Conservation (phyloP, 2,797 vertebrate genomes). For the Hippocampus kuda region DNA sequence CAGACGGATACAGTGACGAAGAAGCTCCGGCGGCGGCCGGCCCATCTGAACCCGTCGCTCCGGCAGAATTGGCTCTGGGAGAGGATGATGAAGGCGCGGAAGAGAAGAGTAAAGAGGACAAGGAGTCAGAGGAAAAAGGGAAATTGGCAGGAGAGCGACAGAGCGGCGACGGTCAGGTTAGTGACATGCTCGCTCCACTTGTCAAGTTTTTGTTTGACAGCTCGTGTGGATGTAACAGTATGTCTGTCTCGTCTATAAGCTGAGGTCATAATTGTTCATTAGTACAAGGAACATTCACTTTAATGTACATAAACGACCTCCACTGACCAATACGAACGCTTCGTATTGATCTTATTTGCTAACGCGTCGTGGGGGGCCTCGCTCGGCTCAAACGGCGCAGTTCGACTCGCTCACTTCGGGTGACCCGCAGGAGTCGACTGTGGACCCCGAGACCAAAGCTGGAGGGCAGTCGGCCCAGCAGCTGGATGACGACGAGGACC, state of each 20-base stretch:
- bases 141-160: conserved; percentile 86
- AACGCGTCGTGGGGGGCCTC: too few relatives aligned
- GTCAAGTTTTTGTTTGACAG: background rate
- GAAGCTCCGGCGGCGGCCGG: conserved; percentile 63
- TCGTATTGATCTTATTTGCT: too few relatives aligned
- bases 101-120: conserved; percentile 61
- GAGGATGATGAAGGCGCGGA: conserved; percentile 57
- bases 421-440: conserved; percentile 83
- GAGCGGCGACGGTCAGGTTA: conserved; percentile 94
- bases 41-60: conserved; percentile 59
- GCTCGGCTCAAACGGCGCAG: too few relatives aligned
- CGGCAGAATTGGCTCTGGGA: conserved; percentile 57
- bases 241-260: too few relatives aligned
- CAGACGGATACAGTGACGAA: conserved; percentile 74
- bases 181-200: conserved; percentile 5
- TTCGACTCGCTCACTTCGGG: background rate
- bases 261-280: too few relatives aligned
- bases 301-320: too few relatives aligned
- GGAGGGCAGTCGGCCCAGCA: conserved; percentile 78
- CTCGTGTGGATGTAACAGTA: background rate
- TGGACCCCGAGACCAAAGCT: conserved; percentile 80
- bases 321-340: too few relatives aligned
- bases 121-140: conserved; percentile 74
- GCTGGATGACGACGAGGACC: conserved; percentile 89
- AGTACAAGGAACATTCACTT: too few relatives aligned